Conservation (phyloP, 2,797 vertebrate species). For the Microctenopoma steveboyesi region DNA sequence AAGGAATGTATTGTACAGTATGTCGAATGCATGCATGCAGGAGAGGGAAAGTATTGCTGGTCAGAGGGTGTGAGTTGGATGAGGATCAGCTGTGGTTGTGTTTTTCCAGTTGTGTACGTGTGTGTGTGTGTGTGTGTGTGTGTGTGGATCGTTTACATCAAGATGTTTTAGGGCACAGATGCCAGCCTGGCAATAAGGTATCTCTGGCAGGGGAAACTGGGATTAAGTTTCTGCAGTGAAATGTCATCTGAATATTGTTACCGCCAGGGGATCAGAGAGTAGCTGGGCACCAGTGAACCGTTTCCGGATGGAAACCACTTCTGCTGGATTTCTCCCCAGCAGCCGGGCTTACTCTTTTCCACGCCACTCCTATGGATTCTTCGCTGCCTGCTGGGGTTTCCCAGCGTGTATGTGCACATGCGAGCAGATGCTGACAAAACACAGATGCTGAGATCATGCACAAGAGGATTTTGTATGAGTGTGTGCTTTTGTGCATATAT, state of each 20-base stretch:
- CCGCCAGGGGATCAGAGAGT: slow-evolving; percentile 70
- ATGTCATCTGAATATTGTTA: slow-evolving; percentile 76
- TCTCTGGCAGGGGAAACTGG: slow-evolving; percentile 52
- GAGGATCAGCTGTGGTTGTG: slow-evolving; percentile 28
- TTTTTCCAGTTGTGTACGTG: slow-evolving; percentile 63
- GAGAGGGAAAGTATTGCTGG: slow-evolving; percentile 26
- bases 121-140: slow-evolving; percentile 40
- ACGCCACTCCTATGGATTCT: slow-evolving; percentile 46
- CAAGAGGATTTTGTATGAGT: slow-evolving; percentile 22
- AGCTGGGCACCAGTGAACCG: slow-evolving; percentile 62
- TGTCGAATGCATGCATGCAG: slow-evolving; percentile 20
- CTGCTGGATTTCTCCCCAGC: slow-evolving; percentile 47
- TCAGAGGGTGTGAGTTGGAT: slow-evolving; percentile 58
- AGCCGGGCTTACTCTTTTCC: slow-evolving; percentile 47
- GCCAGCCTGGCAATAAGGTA: slow-evolving; percentile 60
- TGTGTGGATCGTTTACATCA: slow-evolving; percentile 49
- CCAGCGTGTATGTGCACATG: slow-evolving; percentile 16
- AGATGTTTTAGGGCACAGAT: slow-evolving; percentile 23
- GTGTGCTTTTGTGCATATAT: slow-evolving; percentile 33
- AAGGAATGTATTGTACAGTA: slow-evolving; percentile 18
- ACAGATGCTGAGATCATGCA: slow-evolving; percentile 52
- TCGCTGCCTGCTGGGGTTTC: slow-evolving; percentile 37
- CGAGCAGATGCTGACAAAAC: slow-evolving; percentile 29
- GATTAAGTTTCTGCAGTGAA: slow-evolving; percentile 69
- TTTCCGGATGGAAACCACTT: slow-evolving; percentile 68